Evolutionary conservation across 2,797 vertebrate genomes (phyloP).

Genomic region (Chloroceryle amazona): DNA sequence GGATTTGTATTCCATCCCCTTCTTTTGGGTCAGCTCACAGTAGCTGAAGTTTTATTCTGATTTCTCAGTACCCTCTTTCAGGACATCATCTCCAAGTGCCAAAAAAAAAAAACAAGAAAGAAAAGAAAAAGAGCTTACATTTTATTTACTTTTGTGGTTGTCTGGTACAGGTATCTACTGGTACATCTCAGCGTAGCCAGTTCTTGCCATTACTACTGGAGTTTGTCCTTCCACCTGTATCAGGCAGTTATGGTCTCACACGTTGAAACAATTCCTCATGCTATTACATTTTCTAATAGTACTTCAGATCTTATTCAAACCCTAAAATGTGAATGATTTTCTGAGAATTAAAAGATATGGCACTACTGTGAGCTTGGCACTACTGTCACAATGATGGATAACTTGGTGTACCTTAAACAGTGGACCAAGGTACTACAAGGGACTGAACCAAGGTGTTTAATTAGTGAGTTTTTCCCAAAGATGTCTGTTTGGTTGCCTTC

Average conservation of each 20-base stretch:
- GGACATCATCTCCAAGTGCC: neutral
- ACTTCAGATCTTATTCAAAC: neutral
- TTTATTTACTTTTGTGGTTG: neutral
- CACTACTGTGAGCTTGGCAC: neutral
- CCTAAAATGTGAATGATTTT: neutral
- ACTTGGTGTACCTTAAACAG: neutral
- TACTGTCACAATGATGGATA: accelerated
- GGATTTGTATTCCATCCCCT: neutral
- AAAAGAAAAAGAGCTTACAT: neutral
- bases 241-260: neutral
- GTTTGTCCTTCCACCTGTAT: neutral
- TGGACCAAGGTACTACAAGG: neutral
- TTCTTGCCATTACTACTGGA: neutral
- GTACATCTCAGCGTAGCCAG: neutral
- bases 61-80: neutral
- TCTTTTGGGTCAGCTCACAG: neutral
- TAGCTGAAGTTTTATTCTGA: neutral
- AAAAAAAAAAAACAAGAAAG: neutral
- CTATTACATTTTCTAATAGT: neutral
- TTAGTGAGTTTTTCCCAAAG: neutral
- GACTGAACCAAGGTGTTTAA: neutral
- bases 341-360: neutral
- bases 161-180: neutral
- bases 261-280: neutral
- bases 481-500: neutral